Conservation (phyloP, 2,888 invertebrate species). For the Melinaea marsaeus region DNA sequence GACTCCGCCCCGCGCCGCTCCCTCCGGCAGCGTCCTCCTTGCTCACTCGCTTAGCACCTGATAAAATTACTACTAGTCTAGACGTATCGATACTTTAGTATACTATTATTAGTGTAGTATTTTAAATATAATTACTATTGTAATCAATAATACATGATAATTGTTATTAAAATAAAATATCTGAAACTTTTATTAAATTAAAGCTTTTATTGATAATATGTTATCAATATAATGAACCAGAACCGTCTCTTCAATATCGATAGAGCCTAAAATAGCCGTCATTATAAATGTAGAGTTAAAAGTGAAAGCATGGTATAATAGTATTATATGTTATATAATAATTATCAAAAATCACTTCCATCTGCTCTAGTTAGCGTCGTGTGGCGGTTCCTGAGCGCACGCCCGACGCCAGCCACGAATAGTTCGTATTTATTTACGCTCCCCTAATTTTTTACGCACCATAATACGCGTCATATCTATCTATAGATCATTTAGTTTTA, state of each 20-base stretch:
- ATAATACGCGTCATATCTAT: constrained; percentile 20
- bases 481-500: constrained; percentile 12
- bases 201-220: no score
- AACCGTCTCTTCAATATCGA: no score
- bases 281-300: no score
- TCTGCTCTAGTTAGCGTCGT: constrained; percentile 17
- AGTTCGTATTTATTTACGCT: constrained; percentile 63
- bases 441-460: constrained; percentile 49
- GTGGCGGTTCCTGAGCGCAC: constrained; percentile 48
- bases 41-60: constrained; percentile 44
- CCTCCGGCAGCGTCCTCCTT: constrained; percentile 42
- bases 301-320: no score
- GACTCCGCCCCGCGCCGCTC: constrained; percentile 39
- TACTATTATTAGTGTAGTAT: neutral
- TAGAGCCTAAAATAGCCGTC: no score
- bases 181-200: no score
- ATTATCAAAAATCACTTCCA: constrained; percentile 14
- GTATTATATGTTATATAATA: neutral
- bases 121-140: no score
- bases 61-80: constrained; percentile 38
- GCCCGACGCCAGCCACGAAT: constrained; percentile 51
- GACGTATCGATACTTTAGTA: constrained; percentile 28
- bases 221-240: no score
- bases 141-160: no score
- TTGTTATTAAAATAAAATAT: no score